These are phyloP conservation scores for Corythornis vintsioides DNA, from an alignment of 2,113 vertebrate genomes.

Conservation along the genomic window DNA sequence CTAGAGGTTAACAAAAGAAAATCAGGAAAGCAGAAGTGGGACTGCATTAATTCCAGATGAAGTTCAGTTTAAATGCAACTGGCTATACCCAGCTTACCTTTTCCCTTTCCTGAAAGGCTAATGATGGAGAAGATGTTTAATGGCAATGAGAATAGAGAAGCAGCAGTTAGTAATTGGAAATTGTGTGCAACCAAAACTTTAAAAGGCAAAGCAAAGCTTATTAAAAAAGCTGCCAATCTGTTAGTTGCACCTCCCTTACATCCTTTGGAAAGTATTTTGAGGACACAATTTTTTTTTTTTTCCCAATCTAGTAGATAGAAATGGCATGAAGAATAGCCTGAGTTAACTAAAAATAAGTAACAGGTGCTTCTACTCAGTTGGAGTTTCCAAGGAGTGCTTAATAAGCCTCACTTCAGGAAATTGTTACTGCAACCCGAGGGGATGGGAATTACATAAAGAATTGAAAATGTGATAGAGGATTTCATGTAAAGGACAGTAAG, in stretches of 20 bases:
- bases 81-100: not conserved
- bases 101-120: not conserved
- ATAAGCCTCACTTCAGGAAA: constrained; percentile 14
- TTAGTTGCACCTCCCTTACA: not conserved
- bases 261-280: not conserved
- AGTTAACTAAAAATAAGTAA: constrained; percentile 12
- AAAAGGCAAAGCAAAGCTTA: not conserved
- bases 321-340: not conserved
- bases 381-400: not conserved
- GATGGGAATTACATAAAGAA: not conserved
- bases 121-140: not conserved
- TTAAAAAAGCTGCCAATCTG: not conserved
- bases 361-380: not conserved
- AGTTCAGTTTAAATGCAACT: not conserved
- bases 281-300: not conserved
- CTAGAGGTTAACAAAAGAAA: not conserved
- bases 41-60: not conserved
- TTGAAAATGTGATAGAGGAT: not conserved
- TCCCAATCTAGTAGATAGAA: not conserved
- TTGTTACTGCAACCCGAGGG: not conserved
- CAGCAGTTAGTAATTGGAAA: not conserved
- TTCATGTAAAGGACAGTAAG: not conserved
- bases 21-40: not conserved
- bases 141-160: not conserved
- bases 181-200: not conserved